These are phyloP conservation scores for Rotaria sp. DNA, from an alignment of 2,888 invertebrate genomes.

Conservation along the genomic window DNA sequence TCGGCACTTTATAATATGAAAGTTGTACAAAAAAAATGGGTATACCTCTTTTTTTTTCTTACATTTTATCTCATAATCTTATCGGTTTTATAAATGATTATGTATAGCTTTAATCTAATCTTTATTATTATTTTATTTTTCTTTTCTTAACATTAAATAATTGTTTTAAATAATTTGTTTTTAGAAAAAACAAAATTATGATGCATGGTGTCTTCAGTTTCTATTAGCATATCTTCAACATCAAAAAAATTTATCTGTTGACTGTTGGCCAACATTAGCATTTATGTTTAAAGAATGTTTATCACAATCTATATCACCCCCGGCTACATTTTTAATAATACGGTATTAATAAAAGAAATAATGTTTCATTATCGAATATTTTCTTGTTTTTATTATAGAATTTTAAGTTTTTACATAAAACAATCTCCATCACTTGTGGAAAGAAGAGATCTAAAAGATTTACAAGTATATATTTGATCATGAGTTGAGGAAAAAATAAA, in stretches of 20 bases:
- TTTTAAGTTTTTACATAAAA: slow-evolving; percentile 27
- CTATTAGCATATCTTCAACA: slow-evolving; percentile 35
- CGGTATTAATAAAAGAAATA: not conserved
- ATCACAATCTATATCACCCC: slow-evolving; percentile 24
- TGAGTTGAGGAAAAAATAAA: too few relatives aligned
- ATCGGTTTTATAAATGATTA: not conserved
- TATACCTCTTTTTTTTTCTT: not conserved
- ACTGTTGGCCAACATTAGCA: slow-evolving; percentile 26
- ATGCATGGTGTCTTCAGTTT: slow-evolving; percentile 39
- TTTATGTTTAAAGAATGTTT: slow-evolving; percentile 35
- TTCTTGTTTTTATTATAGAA: slow-evolving; percentile 29
- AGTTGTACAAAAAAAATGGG: not conserved
- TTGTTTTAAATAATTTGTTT: not conserved
- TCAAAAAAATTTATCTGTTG: not conserved
- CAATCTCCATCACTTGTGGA: slow-evolving; percentile 55
- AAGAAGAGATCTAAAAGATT: slow-evolving; percentile 71
- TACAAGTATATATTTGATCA: slow-evolving; percentile 60
- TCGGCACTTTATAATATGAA: not conserved
- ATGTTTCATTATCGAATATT: not conserved
- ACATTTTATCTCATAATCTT: not conserved
- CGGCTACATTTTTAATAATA: slow-evolving; percentile 18
- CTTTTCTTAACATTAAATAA: not conserved
- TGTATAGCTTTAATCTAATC: not conserved
- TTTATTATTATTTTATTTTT: not conserved
- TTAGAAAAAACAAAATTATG: slow-evolving; percentile 40